Evolutionary conservation across 2,888 invertebrate species (phyloP).

Genomic region (Sialis fuliginosa): DNA sequence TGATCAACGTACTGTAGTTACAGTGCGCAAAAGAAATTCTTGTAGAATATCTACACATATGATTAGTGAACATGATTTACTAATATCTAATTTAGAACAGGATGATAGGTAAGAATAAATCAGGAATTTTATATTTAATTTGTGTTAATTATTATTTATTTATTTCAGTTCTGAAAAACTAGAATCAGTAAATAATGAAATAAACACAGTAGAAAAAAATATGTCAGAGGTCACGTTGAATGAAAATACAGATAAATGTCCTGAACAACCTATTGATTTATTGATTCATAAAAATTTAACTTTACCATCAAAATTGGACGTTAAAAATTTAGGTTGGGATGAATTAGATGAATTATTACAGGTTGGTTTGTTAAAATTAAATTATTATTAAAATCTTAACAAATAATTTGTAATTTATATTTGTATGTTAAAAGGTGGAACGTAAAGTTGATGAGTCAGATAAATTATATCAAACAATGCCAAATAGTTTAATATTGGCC

Average conservation of each 20-base stretch:
- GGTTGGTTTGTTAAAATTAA: slow-evolving; percentile 14
- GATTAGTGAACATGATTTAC: slow-evolving; percentile 18
- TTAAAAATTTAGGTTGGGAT: slow-evolving; percentile 49
- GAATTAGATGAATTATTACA: slow-evolving; percentile 51
- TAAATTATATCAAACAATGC: slow-evolving; percentile 55
- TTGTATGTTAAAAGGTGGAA: slow-evolving; percentile 27
- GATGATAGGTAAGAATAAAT: no score
- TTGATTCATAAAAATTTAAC: slow-evolving; percentile 26
- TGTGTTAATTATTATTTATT: neutral
- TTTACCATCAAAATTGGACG: slow-evolving; percentile 46
- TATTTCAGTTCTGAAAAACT: neutral
- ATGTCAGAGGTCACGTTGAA: neutral
- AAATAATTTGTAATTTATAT: neutral
- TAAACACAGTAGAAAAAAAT: neutral
- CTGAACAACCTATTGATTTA: neutral
- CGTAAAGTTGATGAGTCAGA: slow-evolving; percentile 40
- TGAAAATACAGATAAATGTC: neutral
- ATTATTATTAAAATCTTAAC: neutral
- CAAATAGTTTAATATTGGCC: slow-evolving; percentile 38
- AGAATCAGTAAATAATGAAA: neutral
- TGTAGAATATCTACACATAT: slow-evolving; percentile 25
- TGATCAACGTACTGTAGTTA: slow-evolving; percentile 56
- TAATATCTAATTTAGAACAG: no score
- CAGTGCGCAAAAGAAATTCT: slow-evolving; percentile 48
- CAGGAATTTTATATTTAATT: neutral